phyloP scores from a whole-genome alignment of 2,888 invertebrate species.

The Julus scanicus region DNA sequence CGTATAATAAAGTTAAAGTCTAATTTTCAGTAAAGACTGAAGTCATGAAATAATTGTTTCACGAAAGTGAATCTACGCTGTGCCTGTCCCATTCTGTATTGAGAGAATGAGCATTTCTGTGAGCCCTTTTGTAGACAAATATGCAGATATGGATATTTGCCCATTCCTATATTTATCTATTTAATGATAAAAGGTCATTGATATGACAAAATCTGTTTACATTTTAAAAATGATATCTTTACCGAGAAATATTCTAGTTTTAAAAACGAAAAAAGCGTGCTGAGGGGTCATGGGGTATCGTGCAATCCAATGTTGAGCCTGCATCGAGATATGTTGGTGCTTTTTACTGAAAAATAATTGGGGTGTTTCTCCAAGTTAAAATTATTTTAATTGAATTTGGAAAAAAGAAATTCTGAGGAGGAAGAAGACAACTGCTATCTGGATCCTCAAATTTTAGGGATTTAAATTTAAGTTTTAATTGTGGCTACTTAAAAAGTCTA shows the following conservation, averaged over 20 bases:
- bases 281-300: not conserved
- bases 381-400: not conserved
- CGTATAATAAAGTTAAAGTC: too few species aligned
- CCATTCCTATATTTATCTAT: constrained; percentile 33
- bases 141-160: constrained; percentile 28
- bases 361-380: not conserved
- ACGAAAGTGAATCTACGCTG: not conserved
- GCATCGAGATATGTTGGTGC: not conserved
- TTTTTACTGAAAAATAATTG: not conserved
- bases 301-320: constrained; percentile 26
- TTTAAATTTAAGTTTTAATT: not conserved
- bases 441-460: not conserved
- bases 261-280: constrained; percentile 27
- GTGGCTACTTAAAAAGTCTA: constrained; percentile 2
- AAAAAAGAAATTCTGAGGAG: not conserved
- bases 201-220: constrained; percentile 25
- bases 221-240: constrained; percentile 33
- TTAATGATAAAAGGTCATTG: constrained; percentile 27
- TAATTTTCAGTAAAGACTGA: not conserved
- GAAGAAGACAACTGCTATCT: not conserved
- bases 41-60: not conserved
- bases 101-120: constrained; percentile 28
- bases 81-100: not conserved
- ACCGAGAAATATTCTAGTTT: constrained; percentile 23
- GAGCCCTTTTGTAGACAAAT: constrained; percentile 28